Conservation (phyloP, 2,113 vertebrate genomes). For the Pangasianodon hypophthalmus region DNA sequence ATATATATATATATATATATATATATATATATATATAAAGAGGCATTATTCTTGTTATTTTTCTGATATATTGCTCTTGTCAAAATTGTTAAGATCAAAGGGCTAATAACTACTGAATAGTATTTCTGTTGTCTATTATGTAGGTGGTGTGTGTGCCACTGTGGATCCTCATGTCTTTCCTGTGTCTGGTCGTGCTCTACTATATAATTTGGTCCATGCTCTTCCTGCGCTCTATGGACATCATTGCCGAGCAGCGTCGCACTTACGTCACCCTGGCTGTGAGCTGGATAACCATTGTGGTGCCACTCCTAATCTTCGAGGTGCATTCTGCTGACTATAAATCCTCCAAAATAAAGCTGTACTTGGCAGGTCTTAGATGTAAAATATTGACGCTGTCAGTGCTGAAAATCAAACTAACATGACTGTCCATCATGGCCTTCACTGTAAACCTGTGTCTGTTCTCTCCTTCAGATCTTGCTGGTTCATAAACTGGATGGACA, state of each 20-base stretch:
- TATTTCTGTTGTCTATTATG: conserved; percentile 12
- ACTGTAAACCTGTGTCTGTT: conserved; percentile 11
- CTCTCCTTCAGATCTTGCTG: conserved; percentile 82
- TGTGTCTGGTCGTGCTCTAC: conserved; percentile 96
- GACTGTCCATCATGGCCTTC: background rate
- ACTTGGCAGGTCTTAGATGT: background rate
- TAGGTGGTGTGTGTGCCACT: conserved; percentile 97
- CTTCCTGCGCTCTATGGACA: conserved; percentile 94
- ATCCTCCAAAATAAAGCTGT: background rate
- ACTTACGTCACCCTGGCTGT: conserved; percentile 98
- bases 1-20: too few relatives aligned
- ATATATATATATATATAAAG: too few relatives aligned
- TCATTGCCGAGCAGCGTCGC: conserved; percentile 93
- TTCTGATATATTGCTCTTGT: background rate
- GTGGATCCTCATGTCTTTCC: conserved; percentile 98
- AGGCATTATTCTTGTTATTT: background rate
- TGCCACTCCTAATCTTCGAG: conserved; percentile 95
- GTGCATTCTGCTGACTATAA: conserved; percentile 61
- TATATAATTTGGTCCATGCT: conserved; percentile 98
- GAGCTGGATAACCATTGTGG: conserved; percentile 98
- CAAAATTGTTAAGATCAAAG: background rate
- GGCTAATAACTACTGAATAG: background rate
- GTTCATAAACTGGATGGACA: conserved; percentile 93
- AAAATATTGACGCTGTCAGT: background rate
- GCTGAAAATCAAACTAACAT: background rate